Evolutionary conservation across 2,797 vertebrate species (phyloP), one percentile per base, ranked within the genome.

Genomic region (Syncerus caffer): DNA sequence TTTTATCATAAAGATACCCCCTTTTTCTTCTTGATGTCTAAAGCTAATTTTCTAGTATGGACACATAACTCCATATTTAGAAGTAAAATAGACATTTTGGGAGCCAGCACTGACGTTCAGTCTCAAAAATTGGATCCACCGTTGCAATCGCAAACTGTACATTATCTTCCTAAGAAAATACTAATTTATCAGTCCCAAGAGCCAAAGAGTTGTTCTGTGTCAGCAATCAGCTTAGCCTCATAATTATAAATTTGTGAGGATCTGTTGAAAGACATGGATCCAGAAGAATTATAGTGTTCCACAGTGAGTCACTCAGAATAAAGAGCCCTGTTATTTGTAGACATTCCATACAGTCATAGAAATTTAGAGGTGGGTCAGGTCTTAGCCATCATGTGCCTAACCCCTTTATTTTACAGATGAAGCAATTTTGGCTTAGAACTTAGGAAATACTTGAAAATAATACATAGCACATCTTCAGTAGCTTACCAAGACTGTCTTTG

Each of bases 101-200:
- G 57, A 98, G 95, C 88, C 97, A 96, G 27, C 71, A 80, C 17
- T 90, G 89, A 97, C 38, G 11, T 95, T 96, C 74, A 16, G 78
- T 89, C 97, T 97, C 94, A 55, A 97, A 98, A 97, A 93, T 84
- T 96, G 88, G 25, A 95, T 95, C 85, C 64, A 88, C 95, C 14
- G 0, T 95, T 97, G 90, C 74, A 96, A 93, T 45, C 87, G 71
- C 78, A 98, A 98, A 97, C 93, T 90, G 53, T 96, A 64, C 79
- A 98, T 98, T 98, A 98, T 98, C 96, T 96, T 95, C 95, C 94
- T 96, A 97, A 98, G 96, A 97, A 98, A 98, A 98, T 96, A 97
- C 93, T 97, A 98, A 98, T 98, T 97, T 97, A 97, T 98, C 97
- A 98, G 95, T 91, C 94, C 83, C 71, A 95, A 42, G 92, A 97